Conservation (phyloP, 2,797 vertebrate genomes). For the Tadarida brasiliensis region DNA sequence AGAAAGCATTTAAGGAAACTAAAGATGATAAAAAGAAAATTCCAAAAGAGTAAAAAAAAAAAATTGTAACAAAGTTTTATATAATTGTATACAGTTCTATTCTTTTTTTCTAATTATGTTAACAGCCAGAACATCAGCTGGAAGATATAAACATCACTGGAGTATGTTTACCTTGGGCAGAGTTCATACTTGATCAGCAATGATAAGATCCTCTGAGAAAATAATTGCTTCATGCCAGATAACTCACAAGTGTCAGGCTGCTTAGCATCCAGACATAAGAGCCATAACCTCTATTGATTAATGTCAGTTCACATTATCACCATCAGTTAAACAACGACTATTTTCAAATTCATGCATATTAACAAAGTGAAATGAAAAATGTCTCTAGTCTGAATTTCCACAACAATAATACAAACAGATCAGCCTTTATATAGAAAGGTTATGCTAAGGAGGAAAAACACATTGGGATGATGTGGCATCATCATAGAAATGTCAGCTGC, state of each 20-base stretch:
- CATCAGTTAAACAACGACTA: constrained; percentile 30
- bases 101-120: not conserved
- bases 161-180: not conserved
- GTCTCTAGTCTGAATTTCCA: not conserved
- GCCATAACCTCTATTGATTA: constrained; percentile 47
- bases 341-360: constrained; percentile 28
- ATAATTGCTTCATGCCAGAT: constrained; percentile 13
- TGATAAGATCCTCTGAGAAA: constrained; percentile 43
- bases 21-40: not conserved
- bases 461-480: not conserved
- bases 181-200: not conserved
- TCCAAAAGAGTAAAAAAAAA: not conserved
- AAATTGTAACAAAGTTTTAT: not conserved
- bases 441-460: constrained; percentile 6
- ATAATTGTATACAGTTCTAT: not conserved
- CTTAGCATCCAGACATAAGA: constrained; percentile 42
- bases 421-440: not conserved
- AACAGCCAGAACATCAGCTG: constrained; percentile 1
- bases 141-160: constrained; percentile 1
- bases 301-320: constrained; percentile 50
- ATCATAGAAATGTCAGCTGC: not conserved
- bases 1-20: constrained; percentile 55
- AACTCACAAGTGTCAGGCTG: constrained; percentile 21
- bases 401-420: constrained; percentile 5
- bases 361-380: not conserved